A percentile compares a stretch with the other conserved stretches of the same genome.
Conservation (phyloP, 2,797 vertebrate genomes). For the Anniella stebbinsi region DNA sequence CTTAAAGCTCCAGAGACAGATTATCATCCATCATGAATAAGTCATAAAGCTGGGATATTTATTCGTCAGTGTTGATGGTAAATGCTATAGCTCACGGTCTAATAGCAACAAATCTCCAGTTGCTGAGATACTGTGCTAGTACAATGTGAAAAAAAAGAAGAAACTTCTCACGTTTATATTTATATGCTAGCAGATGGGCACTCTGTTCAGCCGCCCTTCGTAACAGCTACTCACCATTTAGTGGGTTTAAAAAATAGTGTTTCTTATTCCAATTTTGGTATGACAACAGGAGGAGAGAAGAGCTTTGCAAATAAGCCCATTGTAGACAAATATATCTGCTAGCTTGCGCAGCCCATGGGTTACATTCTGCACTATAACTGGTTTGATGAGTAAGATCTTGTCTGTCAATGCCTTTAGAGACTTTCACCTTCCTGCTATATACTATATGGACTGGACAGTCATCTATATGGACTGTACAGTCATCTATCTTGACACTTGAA, state of each 20-base stretch:
- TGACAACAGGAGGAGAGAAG: conserved; percentile 22
- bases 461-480: conserved; percentile 31
- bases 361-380: neutral
- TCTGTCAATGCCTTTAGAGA: conserved; percentile 11
- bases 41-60: conserved; percentile 24
- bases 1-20: neutral
- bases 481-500: conserved; percentile 37
- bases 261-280: conserved; percentile 45
- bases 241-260: conserved; percentile 12
- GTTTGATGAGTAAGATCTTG: conserved; percentile 4
- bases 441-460: conserved; percentile 34
- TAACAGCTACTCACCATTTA: conserved; percentile 49
- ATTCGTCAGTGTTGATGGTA: conserved; percentile 17
- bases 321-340: neutral
- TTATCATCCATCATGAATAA: conserved; percentile 36
- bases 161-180: conserved; percentile 47
- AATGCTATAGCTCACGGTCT: conserved; percentile 24
- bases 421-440: fast-evolving
- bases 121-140: conserved; percentile 11
- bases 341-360: neutral
- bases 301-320: conserved; percentile 4
- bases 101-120: conserved; percentile 20
- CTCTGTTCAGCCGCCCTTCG: conserved; percentile 50
- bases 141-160: conserved; percentile 48
- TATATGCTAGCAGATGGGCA: conserved; percentile 47